phyloP scores from a whole-genome alignment of 2,888 invertebrate genomes.

The Notodonta dromedarius region DNA sequence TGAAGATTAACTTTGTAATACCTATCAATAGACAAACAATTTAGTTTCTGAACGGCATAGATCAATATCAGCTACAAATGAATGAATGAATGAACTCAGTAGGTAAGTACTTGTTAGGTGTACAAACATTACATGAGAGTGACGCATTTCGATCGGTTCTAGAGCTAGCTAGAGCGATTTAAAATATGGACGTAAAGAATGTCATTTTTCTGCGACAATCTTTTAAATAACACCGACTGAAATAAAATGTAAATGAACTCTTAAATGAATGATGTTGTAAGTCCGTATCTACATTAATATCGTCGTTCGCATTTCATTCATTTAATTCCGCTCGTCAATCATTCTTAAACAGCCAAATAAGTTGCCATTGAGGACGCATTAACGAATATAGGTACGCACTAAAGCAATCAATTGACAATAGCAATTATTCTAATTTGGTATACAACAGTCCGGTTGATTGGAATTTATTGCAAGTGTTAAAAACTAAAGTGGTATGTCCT shows the following conservation, averaged over 20 bases:
- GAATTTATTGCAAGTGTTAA: constrained; percentile 53
- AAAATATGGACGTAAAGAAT: no score
- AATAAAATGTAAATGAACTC: neutral
- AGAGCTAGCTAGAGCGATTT: no score
- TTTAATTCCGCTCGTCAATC: constrained; percentile 7
- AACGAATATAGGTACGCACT: constrained; percentile 27
- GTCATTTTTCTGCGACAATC: neutral
- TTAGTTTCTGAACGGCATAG: no score
- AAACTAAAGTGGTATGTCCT: constrained; percentile 53
- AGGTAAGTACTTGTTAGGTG: no score
- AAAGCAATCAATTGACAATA: constrained; percentile 28
- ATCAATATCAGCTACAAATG: no score
- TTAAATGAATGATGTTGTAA: neutral
- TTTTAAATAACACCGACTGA: neutral
- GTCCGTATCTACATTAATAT: neutral
- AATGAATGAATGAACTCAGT: no score
- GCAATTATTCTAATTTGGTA: constrained; percentile 33
- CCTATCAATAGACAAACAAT: no score
- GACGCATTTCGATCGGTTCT: no score
- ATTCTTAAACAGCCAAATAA: constrained; percentile 21
- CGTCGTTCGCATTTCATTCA: neutral
- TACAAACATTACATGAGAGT: no score
- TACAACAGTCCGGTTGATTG: constrained; percentile 41
- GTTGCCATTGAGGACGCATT: constrained; percentile 23
- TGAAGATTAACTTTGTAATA: no score